These are phyloP conservation scores for Typhlomys cinereus DNA, from an alignment of 2,113 vertebrate species.

Conservation along the genomic window DNA sequence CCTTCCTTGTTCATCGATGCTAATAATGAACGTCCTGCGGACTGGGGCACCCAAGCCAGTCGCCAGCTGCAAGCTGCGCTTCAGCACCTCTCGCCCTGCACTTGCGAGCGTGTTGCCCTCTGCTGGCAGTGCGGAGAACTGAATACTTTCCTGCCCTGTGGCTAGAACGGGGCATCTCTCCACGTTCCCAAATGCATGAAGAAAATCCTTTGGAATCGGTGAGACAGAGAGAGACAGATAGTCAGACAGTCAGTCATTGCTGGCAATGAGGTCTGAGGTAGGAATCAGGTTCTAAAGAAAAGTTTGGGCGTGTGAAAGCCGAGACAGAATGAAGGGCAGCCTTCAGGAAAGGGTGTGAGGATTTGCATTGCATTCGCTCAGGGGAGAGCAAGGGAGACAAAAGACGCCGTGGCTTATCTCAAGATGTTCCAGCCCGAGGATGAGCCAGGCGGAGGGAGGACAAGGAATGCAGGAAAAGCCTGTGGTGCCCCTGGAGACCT, in stretches of 20 bases:
- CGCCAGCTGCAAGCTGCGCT: not conserved
- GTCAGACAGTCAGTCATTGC: no score
- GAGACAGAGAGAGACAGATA: not conserved
- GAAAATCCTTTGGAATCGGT: not conserved
- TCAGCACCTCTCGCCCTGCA: not conserved
- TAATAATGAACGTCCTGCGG: not conserved
- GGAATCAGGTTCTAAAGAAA: not conserved
- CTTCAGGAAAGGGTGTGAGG: not conserved
- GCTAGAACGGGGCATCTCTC: not conserved
- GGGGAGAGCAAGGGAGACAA: not conserved
- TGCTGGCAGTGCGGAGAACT: slow-evolving; percentile 56
- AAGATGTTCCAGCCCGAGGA: not conserved
- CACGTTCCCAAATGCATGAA: no score
- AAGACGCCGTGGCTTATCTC: not conserved
- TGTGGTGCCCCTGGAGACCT: not conserved
- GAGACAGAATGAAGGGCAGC: not conserved
- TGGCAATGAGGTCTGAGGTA: not conserved
- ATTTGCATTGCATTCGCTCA: not conserved
- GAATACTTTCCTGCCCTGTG: not conserved
- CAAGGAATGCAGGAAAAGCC: not conserved
- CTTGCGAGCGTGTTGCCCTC: slow-evolving; percentile 57
- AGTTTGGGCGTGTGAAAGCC: not conserved
- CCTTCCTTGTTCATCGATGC: not conserved
- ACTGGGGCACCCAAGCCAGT: not conserved
- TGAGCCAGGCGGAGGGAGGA: not conserved